These are phyloP conservation scores for Pontoporia blainvillei DNA, from an alignment of 2,113 vertebrate species.

Conservation along the genomic window DNA sequence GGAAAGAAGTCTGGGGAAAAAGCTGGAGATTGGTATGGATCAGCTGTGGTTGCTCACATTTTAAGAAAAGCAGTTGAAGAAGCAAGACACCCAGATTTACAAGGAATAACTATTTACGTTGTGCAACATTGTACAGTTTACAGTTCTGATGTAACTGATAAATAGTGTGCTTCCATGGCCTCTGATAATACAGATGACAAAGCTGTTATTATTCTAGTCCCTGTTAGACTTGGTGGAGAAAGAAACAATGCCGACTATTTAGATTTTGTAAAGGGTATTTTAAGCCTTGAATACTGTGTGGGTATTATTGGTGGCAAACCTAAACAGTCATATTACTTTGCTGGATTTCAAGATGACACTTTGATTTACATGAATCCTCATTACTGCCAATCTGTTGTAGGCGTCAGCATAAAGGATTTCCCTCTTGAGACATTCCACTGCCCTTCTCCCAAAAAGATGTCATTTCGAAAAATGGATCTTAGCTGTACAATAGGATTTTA, in stretches of 20 bases:
- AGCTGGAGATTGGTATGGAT: constrained; percentile 98
- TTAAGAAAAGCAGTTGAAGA: constrained; percentile 96
- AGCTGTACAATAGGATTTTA: constrained; percentile 98
- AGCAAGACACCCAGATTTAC: constrained; percentile 89
- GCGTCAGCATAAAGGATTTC: constrained; percentile 99
- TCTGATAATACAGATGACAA: constrained; percentile 72
- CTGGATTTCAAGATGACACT: constrained; percentile 99
- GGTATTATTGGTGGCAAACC: constrained; percentile 98
- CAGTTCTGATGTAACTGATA: constrained; percentile 92
- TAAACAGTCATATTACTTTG: constrained; percentile 97
- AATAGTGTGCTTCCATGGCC: constrained; percentile 64
- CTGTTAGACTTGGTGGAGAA: constrained; percentile 95
- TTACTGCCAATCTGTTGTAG: constrained; percentile 99
- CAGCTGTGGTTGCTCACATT: constrained; percentile 94
- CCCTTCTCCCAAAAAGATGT: constrained; percentile 98
- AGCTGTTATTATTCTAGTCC: constrained; percentile 92
- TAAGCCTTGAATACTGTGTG: constrained; percentile 96
- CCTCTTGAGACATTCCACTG: constrained; percentile 99
- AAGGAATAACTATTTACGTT: constrained; percentile 93
- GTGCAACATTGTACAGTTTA: constrained; percentile 99
- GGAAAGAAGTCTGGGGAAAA: constrained; percentile 91
- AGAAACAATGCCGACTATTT: constrained; percentile 94
- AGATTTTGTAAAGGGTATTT: constrained; percentile 95
- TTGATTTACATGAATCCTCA: constrained; percentile 99
- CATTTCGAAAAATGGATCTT: constrained; percentile 96